phyloP scores from a whole-genome alignment of 2,888 invertebrate species.

The Amiota minor region DNA sequence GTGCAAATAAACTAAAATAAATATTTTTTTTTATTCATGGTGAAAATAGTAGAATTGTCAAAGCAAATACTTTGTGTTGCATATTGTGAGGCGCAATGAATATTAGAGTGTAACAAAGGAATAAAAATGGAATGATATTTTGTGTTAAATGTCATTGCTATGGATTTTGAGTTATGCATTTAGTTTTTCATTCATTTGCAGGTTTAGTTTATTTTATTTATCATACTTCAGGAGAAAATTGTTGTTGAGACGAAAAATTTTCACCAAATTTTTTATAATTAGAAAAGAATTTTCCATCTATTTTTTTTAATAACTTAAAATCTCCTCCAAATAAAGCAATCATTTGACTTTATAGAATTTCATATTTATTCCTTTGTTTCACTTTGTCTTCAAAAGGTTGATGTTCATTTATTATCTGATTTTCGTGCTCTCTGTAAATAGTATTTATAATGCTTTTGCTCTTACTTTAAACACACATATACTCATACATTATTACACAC shows the following conservation, averaged over 20 bases:
- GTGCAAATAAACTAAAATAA: neutral
- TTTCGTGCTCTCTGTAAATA: conserved; percentile 54
- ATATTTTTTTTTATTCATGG: neutral
- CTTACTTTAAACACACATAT: neutral
- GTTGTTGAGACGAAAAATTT: conserved; percentile 24
- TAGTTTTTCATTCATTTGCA: too few species aligned
- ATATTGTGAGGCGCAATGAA: neutral
- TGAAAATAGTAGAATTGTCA: neutral
- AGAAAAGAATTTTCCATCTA: neutral
- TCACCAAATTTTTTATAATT: conserved; percentile 22
- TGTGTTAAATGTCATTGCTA: conserved; percentile 33
- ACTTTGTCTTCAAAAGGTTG: conserved; percentile 41
- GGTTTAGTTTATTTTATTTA: too few species aligned
- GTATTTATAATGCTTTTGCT: neutral
- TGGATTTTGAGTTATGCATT: conserved; percentile 39
- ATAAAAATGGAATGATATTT: neutral
- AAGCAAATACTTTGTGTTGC: neutral
- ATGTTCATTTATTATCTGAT: conserved; percentile 67
- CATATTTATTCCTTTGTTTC: conserved; percentile 44
- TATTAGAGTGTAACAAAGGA: conserved; percentile 15
- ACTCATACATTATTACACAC: neutral
- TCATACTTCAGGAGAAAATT: too few species aligned
- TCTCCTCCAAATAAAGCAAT: neutral
- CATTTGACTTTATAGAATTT: neutral
- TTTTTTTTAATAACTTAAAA: neutral